phyloP scores from a whole-genome alignment of 2,888 invertebrate species.

The Volucella zonaria region DNA sequence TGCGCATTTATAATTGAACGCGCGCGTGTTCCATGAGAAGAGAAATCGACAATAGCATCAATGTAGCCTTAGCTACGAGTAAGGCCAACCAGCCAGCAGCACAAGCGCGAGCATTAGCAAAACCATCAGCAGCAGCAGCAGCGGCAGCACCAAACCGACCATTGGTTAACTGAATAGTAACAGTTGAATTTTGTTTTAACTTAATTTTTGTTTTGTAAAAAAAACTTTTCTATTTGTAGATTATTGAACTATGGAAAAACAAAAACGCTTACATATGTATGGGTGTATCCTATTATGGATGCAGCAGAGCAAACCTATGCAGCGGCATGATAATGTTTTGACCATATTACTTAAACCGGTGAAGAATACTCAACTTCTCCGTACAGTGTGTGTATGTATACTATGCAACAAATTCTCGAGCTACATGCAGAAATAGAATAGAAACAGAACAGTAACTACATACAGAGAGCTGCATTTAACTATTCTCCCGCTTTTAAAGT shows the following conservation, averaged over 20 bases:
- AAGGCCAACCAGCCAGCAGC: no score
- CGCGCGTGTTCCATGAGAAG: constrained; percentile 56
- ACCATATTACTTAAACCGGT: constrained; percentile 60
- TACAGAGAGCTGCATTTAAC: constrained; percentile 21
- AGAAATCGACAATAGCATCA: constrained; percentile 50
- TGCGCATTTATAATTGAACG: constrained; percentile 70
- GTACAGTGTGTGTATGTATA: constrained; percentile 52
- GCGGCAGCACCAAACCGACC: constrained; percentile 4
- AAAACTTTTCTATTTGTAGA: constrained; percentile 51
- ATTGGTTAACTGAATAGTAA: constrained; percentile 40
- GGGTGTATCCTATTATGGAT: constrained; percentile 35
- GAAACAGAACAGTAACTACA: constrained; percentile 7
- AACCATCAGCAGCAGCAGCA: constrained; percentile 14
- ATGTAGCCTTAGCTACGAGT: no score
- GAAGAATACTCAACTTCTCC: constrained; percentile 29
- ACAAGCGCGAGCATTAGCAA: not conserved
- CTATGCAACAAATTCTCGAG: constrained; percentile 53
- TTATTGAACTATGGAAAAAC: constrained; percentile 56
- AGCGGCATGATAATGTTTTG: constrained; percentile 40
- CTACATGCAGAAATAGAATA: constrained; percentile 6
- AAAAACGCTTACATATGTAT: constrained; percentile 8
- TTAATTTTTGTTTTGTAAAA: constrained; percentile 20
- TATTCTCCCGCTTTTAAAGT: constrained; percentile 61
- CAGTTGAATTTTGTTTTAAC: constrained; percentile 39
- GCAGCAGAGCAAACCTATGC: constrained; percentile 40